Base-by-base conservation (phyloP, 2,888 invertebrate species). In the Apoda limacodes region DNA sequence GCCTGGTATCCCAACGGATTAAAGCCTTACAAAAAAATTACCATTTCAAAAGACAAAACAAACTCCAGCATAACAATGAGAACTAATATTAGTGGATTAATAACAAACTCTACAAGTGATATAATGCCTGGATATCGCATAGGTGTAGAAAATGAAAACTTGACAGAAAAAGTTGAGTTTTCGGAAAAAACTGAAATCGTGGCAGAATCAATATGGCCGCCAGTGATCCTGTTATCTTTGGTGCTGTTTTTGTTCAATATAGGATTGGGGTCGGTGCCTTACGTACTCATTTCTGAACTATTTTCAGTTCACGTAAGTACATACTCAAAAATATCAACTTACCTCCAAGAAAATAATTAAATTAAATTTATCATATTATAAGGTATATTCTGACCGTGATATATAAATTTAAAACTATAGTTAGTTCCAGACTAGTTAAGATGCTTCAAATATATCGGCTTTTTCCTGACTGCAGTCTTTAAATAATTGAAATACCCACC, bases 201-300 rank as follows among this genome's bases (percentile, higher is more conserved):
- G 2, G 54, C 57, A 22, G 38, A 50, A 14, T 46, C 54, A 7
- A 52, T 76, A 28, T 71, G 71, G 64, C 54, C 67, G 4, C 74
- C 78, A 1, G 60, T 72, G n/a, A 48, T 63, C 14, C 38, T 80
- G 42, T 35, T 80, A 28, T 80, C 80, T 2, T 31, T 61, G 28
- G 64, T 69, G 26, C 42, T 78, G 22, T 80, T 80, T 46, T 48
- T 80, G 35, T 80, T 74, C 45, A 80, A 80, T 35, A 64, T 78
- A 27, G 80, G 80, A 25, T 54, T 80, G 45, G 80, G 80, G 37
- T 76, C 80, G 6, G 71, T 80, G 57, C 80, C 80, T 61, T 78
- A 66, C 45, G 75, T 80, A 15, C 53, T 80, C 33, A 62, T 76
- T 35, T 66, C 76, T 13, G 80, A 80, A 29, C 40, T 78, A 30